A percentile compares a stretch with the other conserved stretches of the same genome.
phyloP scores from a whole-genome alignment of 35 echinoderm and acorn worm species.

The Diadema setosum region DNA sequence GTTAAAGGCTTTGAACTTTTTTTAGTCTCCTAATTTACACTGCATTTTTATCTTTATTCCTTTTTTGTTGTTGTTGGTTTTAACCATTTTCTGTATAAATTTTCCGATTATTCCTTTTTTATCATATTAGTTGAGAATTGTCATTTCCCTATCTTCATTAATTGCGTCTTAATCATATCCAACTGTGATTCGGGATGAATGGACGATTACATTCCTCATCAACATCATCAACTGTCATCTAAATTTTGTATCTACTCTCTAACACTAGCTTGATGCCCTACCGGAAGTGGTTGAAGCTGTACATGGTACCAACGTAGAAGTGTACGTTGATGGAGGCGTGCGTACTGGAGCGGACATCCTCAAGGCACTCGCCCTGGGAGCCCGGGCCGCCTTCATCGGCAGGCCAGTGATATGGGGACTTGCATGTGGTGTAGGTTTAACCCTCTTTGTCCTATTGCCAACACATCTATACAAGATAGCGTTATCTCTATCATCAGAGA shows the following conservation, averaged over 20 bases:
- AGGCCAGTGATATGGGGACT: conserved; percentile 17
- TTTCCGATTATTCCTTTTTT: too few species aligned
- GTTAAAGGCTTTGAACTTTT: background rate
- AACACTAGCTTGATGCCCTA: conserved; percentile 32
- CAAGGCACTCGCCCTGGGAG: conserved; percentile 39
- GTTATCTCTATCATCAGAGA: background rate
- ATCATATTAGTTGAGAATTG: too few species aligned
- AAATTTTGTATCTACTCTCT: too few species aligned
- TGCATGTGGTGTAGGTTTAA: conserved; percentile 14
- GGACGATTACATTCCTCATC: too few species aligned
- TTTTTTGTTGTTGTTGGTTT: too few species aligned
- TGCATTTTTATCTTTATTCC: too few species aligned
- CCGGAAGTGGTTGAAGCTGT: conserved; percentile 37
- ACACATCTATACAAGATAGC: background rate
- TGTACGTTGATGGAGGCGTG: conserved; percentile 4
- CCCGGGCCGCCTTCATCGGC: conserved; percentile 38
- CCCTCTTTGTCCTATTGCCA: background rate
- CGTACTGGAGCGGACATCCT: conserved; percentile 22
- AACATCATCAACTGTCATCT: too few species aligned
- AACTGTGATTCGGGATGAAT: too few species aligned
- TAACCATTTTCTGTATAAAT: too few species aligned
- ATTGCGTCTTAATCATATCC: too few species aligned
- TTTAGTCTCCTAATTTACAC: too few species aligned
- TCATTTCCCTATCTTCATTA: too few species aligned
- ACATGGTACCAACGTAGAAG: conserved; percentile 1